These are phyloP conservation scores for Pyrrhia umbra DNA, from an alignment of 2,888 invertebrate genomes.

Conservation along the genomic window DNA sequence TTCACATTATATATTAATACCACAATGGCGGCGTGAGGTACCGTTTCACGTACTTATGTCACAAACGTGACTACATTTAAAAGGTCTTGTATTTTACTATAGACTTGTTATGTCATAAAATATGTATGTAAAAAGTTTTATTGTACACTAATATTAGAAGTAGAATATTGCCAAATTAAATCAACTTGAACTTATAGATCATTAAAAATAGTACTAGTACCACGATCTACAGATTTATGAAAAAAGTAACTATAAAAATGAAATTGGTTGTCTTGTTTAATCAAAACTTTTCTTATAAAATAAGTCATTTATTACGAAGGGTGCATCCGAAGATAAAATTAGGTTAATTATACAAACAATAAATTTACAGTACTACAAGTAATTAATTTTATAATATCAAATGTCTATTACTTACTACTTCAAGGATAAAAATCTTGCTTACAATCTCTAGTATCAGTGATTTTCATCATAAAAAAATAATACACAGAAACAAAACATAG, in stretches of 20 bases:
- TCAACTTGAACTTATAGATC: too few relatives aligned
- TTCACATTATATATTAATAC: conserved; percentile 33
- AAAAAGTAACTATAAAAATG: background rate
- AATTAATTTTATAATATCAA: background rate
- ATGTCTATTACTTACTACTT: background rate
- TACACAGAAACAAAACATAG: background rate
- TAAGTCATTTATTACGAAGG: background rate
- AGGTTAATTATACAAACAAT: background rate
- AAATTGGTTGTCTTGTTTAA: background rate
- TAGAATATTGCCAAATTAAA: background rate
- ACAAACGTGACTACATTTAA: conserved; percentile 67
- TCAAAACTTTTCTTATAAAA: background rate
- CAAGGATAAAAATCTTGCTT: background rate
- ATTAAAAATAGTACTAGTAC: too few relatives aligned
- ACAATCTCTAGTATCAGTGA: background rate
- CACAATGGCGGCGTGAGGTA: conserved; percentile 66
- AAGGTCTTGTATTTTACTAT: conserved; percentile 37
- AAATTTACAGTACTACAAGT: background rate
- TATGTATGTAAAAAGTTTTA: conserved; percentile 32
- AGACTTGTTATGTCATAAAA: conserved; percentile 44
- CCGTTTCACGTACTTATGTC: conserved; percentile 64
- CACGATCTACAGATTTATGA: background rate
- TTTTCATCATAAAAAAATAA: background rate
- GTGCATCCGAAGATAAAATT: background rate
- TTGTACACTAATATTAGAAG: background rate